Evolutionary conservation across 2,888 invertebrate genomes (phyloP), one percentile per base, ranked within the genome.

Genomic region (Acrobasis repandana): DNA sequence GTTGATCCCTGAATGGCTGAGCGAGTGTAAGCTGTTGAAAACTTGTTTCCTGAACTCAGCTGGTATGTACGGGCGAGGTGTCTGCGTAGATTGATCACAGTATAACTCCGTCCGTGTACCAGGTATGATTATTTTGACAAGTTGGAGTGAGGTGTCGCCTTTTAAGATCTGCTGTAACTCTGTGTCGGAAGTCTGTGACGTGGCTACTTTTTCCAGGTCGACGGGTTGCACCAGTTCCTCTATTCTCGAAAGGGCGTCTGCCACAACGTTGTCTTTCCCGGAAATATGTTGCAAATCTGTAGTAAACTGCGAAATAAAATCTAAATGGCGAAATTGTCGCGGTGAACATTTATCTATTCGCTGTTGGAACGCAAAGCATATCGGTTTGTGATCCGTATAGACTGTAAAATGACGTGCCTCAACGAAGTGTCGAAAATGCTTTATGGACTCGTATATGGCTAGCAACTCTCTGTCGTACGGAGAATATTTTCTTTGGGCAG

Each of bases 291-390:
- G 51, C 1, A 54, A 8, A 2, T 54, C 48, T 2, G 60, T 60
- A 1, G 54, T 60, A 38, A 60, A 60, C 34, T 60, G 60, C 1
- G 60, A 52, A n/a, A 60, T 60, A 16, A 28, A 60, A 11, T 60
- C 60, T 11, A 60, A n/a, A 52, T 60, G 51, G n/a, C 60, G 18
- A 14, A 16, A 54, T 47, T 60, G 60, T 9, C 60, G 15, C 9
- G 60, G 60, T 14, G 54, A 54, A 34, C 38, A 38, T 5, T 52
- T 50, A 16, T 59, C 20, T 50, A 15, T 51, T 8, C 18, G 14
- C 2, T 18, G 14, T 8, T 10, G 8, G 46, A 60, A 59, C 3
- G 59, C 59, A 20, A 18, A 59, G 1, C 50, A 49, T 9, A 58
- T 33, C 18, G 58, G 58, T 11, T 33, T 20, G 36, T 36, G 49